phyloP scores from a whole-genome alignment of 2,113 vertebrate species.

The Corythornis vintsioides region DNA sequence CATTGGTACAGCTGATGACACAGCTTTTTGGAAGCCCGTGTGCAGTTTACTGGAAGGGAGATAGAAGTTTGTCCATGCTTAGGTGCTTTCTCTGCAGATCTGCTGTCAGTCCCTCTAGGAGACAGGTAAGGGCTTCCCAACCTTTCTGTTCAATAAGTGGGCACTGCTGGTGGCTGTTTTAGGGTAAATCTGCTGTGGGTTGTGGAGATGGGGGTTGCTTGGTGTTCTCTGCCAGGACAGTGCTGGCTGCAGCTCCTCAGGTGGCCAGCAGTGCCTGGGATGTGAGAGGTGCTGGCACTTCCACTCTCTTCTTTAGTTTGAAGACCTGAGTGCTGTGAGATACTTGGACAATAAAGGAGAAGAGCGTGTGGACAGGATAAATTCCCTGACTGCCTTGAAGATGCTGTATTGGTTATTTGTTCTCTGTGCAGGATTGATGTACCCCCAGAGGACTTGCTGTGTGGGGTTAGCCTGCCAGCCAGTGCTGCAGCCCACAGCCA shows the following conservation, averaged over 20 bases:
- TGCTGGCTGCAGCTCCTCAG: not conserved
- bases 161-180: not conserved
- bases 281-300: fast-evolving
- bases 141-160: not conserved
- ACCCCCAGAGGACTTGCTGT: not conserved
- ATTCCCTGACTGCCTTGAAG: not conserved
- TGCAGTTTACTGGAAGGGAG: not conserved
- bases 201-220: not conserved
- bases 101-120: fast-evolving
- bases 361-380: not conserved
- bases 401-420: not conserved
- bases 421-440: not conserved
- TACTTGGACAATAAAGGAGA: not conserved
- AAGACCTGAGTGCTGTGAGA: not conserved
- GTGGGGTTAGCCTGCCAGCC: not conserved
- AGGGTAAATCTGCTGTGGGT: not conserved
- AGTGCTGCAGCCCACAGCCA: not conserved
- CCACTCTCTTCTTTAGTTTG: not conserved
- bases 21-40: not conserved
- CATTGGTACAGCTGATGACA: not conserved
- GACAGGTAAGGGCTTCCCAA: not conserved
- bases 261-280: not conserved
- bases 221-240: not conserved
- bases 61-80: not conserved
- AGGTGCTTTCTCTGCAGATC: not conserved